Evolutionary conservation across 1,140 invertebrate genomes (phyloP).

Genomic region (Drosophila ercepeae): DNA sequence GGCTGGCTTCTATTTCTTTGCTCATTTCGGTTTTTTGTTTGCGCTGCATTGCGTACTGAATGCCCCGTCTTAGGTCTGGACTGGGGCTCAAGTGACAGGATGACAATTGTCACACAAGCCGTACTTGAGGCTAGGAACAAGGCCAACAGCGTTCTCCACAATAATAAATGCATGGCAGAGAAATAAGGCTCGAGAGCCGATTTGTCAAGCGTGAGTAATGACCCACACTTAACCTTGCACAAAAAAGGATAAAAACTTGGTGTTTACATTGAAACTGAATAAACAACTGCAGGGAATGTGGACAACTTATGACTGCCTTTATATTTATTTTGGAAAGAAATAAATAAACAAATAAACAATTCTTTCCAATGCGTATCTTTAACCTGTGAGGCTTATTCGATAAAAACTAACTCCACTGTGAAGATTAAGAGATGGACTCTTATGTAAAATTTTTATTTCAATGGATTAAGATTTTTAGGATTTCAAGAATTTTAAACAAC

Average conservation of each 20-base stretch:
- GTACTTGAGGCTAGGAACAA: slow-evolving; percentile 24
- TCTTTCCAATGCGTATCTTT: no score
- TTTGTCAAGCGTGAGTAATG: slow-evolving; percentile 73
- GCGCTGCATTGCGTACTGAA: slow-evolving; percentile 47
- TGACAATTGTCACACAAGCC: slow-evolving; percentile 67
- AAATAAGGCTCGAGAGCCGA: slow-evolving; percentile 30
- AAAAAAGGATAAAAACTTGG: neutral
- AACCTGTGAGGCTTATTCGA: no score
- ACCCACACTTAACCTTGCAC: slow-evolving; percentile 26
- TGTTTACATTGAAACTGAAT: neutral
- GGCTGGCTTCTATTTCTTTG: slow-evolving; percentile 56
- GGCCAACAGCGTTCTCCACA: slow-evolving; percentile 19
- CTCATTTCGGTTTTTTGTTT: slow-evolving; percentile 61
- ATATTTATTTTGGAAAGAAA: neutral
- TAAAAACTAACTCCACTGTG: no score
- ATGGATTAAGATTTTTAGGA: no score
- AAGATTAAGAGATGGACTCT: no score
- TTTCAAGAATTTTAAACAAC: neutral
- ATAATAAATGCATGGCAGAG: slow-evolving; percentile 4
- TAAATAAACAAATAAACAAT: no score
- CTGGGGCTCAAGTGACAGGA: slow-evolving; percentile 62
- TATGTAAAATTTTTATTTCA: neutral
- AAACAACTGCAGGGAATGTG: neutral
- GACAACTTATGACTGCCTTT: neutral
- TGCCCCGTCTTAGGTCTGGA: slow-evolving; percentile 29